Percentiles rank a stretch among this genome's conserved stretches.
Evolutionary conservation across 2,888 invertebrate species (phyloP).

Genomic region (Drosophila birchii): DNA sequence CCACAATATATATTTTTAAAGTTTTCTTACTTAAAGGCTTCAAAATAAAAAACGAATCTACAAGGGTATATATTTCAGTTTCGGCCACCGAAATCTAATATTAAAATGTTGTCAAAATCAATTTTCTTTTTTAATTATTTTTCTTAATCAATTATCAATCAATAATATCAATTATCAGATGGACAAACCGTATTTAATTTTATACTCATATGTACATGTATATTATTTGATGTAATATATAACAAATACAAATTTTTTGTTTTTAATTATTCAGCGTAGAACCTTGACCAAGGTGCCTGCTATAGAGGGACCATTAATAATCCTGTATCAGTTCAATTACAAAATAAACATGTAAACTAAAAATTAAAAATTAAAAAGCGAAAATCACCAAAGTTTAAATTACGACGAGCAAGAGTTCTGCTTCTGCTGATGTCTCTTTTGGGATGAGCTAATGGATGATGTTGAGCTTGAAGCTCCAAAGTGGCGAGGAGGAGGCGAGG

Average conservation of each 20-base stretch:
- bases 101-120: no score
- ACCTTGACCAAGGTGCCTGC: conserved; percentile 19
- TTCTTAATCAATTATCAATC: no score
- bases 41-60: background rate
- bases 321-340: conserved; percentile 18
- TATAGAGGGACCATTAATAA: conserved; percentile 17
- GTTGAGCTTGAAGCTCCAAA: background rate
- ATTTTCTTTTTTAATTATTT: background rate
- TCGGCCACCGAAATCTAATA: conserved; percentile 4
- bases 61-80: conserved; percentile 13
- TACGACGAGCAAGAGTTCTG: background rate
- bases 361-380: conserved; percentile 2
- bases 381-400: background rate
- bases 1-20: background rate
- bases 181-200: background rate
- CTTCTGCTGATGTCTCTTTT: background rate
- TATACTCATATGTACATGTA: background rate
- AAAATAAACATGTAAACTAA: conserved; percentile 15
- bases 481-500: background rate
- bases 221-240: conserved; percentile 11
- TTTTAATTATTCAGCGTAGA: conserved; percentile 5
- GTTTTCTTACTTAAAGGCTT: background rate
- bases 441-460: background rate
- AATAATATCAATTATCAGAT: conserved; percentile 1
- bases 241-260: background rate